A percentile compares a stretch with the other conserved stretches of the same genome.
Conservation (phyloP, 2,888 invertebrate genomes). For the Fragum sueziense region DNA sequence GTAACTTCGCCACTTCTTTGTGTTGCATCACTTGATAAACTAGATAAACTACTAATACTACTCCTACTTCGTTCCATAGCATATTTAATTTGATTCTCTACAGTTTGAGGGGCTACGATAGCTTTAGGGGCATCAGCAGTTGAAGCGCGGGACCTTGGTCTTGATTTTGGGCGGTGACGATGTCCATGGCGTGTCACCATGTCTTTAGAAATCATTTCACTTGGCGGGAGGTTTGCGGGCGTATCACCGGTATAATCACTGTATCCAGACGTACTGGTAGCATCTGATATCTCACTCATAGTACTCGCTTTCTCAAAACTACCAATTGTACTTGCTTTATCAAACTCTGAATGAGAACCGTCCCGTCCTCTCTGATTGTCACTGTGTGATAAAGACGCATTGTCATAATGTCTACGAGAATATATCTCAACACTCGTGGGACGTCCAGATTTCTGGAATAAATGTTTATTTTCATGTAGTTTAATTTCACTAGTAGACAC, state of each 20-base stretch:
- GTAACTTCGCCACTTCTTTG: slow-evolving; percentile 54
- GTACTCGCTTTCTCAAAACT: slow-evolving; percentile 60
- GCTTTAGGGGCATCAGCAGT: slow-evolving; percentile 49
- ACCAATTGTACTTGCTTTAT: slow-evolving; percentile 54
- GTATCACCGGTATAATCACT: slow-evolving; percentile 54
- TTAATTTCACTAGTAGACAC: slow-evolving; percentile 51
- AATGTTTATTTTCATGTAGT: slow-evolving; percentile 50
- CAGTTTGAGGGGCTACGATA: slow-evolving; percentile 49
- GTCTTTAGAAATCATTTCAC: slow-evolving; percentile 64
- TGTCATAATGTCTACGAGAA: slow-evolving; percentile 44
- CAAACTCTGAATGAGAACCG: slow-evolving; percentile 45
- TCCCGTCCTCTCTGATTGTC: slow-evolving; percentile 25
- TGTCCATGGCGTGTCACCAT: slow-evolving; percentile 44
- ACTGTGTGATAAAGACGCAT: slow-evolving; percentile 39
- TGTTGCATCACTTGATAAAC: slow-evolving; percentile 57
- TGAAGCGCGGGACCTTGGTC: slow-evolving; percentile 51
- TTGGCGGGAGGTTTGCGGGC: slow-evolving; percentile 57
- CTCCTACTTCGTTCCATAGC: slow-evolving; percentile 59
- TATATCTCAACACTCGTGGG: slow-evolving; percentile 17
- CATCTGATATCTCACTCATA: slow-evolving; percentile 58
- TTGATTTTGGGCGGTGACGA: slow-evolving; percentile 44
- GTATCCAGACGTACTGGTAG: slow-evolving; percentile 57
- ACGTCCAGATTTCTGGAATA: slow-evolving; percentile 18
- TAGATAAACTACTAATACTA: slow-evolving; percentile 59
- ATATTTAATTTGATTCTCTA: slow-evolving; percentile 56